A percentile compares a stretch with the other conserved stretches of the same genome.
These are phyloP conservation scores for Ceriagrion tenellum DNA, from an alignment of 2,888 invertebrate genomes.

Conservation along the genomic window DNA sequence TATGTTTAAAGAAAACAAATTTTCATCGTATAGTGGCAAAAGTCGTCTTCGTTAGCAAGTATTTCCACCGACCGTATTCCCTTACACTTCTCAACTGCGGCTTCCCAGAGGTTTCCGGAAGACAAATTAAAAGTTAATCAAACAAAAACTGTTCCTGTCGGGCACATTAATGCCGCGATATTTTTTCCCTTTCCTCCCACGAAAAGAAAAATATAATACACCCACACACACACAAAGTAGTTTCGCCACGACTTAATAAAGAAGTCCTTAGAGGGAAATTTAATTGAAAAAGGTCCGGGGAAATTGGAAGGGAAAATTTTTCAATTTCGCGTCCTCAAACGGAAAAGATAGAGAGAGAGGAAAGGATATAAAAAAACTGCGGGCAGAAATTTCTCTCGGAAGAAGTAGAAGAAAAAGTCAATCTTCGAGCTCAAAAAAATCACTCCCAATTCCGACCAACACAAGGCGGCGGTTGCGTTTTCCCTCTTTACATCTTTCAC, in stretches of 20 bases:
- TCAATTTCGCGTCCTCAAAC: constrained; percentile 41
- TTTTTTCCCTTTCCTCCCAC: not conserved
- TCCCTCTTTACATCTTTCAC: not conserved
- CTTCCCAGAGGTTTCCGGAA: not conserved
- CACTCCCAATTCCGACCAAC: not conserved
- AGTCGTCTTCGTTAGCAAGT: not conserved
- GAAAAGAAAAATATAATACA: not conserved
- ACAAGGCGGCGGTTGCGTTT: not conserved
- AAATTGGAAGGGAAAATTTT: constrained; percentile 35
- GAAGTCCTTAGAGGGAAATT: constrained; percentile 6
- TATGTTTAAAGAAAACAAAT: not conserved
- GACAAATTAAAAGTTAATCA: constrained; percentile 60
- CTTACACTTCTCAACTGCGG: not conserved
- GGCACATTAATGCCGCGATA: constrained; percentile 25
- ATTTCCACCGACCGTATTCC: not conserved
- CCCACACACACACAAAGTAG: not conserved
- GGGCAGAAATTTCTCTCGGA: not conserved
- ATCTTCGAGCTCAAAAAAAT: constrained; percentile 40
- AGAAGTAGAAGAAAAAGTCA: constrained; percentile 47
- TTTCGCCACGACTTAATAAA: not conserved
- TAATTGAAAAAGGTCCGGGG: constrained; percentile 61
- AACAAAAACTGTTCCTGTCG: constrained; percentile 61
- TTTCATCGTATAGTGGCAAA: not conserved
- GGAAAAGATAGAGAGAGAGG: not conserved
- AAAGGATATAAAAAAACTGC: constrained; percentile 24